Conservation (phyloP, 2,113 vertebrate genomes). For the Vulpes vulpes region DNA sequence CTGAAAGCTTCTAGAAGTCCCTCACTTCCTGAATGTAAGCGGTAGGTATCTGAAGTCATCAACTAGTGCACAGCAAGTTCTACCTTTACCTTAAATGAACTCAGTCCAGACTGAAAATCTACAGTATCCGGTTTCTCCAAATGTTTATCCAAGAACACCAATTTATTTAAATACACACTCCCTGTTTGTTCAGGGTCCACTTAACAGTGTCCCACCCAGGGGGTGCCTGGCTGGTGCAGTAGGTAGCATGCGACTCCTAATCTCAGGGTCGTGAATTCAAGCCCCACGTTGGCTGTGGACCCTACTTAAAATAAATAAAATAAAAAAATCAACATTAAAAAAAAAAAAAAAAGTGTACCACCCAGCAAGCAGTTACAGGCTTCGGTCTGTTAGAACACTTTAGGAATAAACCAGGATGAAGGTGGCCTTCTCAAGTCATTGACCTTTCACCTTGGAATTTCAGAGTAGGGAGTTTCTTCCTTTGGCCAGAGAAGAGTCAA, state of each 20-base stretch:
- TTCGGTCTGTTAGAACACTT: slow-evolving; percentile 39
- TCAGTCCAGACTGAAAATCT: slow-evolving; percentile 74
- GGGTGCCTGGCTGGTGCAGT: not conserved
- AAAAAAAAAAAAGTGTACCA: slow-evolving; percentile 67
- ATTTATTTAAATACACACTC: slow-evolving; percentile 85
- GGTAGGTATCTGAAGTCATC: slow-evolving; percentile 73
- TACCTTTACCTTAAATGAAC: slow-evolving; percentile 83
- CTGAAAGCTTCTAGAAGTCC: slow-evolving; percentile 6
- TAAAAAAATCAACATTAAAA: not conserved
- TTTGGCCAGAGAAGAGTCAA: not conserved
- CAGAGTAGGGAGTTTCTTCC: slow-evolving; percentile 81
- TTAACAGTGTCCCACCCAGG: slow-evolving; percentile 77
- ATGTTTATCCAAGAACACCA: slow-evolving; percentile 83
- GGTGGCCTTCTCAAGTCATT: slow-evolving; percentile 52
- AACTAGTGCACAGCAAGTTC: slow-evolving; percentile 73
- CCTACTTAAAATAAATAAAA: not conserved
- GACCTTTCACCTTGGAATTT: slow-evolving; percentile 77
- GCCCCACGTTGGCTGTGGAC: not conserved
- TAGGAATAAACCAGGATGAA: slow-evolving; percentile 47
- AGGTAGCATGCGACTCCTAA: not conserved
- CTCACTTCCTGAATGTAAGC: slow-evolving; percentile 59
- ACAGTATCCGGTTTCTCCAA: slow-evolving; percentile 34
- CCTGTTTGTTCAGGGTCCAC: slow-evolving; percentile 84
- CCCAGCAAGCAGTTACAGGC: slow-evolving; percentile 35
- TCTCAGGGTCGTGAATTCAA: not conserved